phyloP scores from a whole-genome alignment of 2,113 vertebrate genomes.

The Neodon shergylaensis region DNA sequence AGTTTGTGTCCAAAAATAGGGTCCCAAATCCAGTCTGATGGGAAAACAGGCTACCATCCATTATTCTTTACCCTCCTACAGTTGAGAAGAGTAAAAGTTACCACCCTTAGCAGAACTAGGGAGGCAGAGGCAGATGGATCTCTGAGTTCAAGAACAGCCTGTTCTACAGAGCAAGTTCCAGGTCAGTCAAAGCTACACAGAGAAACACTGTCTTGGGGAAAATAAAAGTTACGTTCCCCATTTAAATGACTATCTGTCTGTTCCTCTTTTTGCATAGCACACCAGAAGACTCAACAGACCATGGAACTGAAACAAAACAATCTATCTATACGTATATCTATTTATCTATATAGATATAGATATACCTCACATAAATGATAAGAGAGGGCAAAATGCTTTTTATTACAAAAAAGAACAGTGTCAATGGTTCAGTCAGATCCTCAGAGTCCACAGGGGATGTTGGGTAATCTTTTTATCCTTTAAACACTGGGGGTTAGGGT shows the following conservation, averaged over 20 bases:
- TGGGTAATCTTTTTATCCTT: neutral
- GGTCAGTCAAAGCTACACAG: neutral
- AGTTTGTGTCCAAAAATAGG: neutral
- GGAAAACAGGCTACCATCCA: neutral
- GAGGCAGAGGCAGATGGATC: neutral
- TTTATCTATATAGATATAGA: no score
- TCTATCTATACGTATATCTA: no score
- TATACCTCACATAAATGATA: no score
- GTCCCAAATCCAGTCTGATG: neutral
- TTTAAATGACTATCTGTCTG: neutral
- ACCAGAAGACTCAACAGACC: neutral
- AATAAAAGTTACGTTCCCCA: neutral
- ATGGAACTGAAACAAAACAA: neutral
- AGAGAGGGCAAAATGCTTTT: neutral
- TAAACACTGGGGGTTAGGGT: neutral
- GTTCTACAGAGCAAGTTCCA: neutral
- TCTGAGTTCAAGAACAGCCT: neutral
- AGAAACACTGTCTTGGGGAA: neutral
- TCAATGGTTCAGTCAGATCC: neutral
- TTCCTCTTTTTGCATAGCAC: neutral
- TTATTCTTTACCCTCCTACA: accelerated
- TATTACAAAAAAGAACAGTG: neutral
- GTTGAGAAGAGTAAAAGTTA: neutral
- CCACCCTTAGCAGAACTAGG: neutral
- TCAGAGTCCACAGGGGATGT: neutral